Evolutionary conservation across 2,888 invertebrate genomes (phyloP).

Genomic region (Gastrophysa polygoni): DNA sequence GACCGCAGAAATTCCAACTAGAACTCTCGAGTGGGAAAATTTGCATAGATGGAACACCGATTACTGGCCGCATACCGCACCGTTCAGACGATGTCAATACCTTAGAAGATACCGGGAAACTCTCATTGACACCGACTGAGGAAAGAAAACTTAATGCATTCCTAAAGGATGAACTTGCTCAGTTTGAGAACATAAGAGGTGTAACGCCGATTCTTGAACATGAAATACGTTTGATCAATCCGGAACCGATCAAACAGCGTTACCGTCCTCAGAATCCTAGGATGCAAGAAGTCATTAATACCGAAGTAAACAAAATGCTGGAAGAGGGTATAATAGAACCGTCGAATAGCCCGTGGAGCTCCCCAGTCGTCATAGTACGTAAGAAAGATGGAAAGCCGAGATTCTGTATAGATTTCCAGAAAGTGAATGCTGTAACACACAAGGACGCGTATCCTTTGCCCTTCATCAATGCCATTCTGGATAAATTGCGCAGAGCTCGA

Average conservation of each 20-base stretch:
- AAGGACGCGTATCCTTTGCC: constrained; percentile 42
- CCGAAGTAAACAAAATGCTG: constrained; percentile 26
- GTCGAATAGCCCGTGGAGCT: constrained; percentile 32
- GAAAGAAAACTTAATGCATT: not conserved
- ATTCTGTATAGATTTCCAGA: constrained; percentile 34
- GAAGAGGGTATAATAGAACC: constrained; percentile 24
- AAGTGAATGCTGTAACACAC: constrained; percentile 24
- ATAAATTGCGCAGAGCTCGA: constrained; percentile 36
- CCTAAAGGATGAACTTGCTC: not conserved
- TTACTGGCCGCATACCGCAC: too few species aligned
- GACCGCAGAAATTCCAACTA: not conserved
- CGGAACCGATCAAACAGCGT: constrained; percentile 23
- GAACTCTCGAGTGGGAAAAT: too few species aligned
- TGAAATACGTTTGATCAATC: constrained; percentile 4
- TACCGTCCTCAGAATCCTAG: constrained; percentile 18
- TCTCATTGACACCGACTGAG: not conserved
- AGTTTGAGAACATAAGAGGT: not conserved
- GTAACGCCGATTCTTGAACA: constrained; percentile 17
- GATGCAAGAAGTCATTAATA: constrained; percentile 22
- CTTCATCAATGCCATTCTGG: constrained; percentile 38
- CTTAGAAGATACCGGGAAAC: not conserved
- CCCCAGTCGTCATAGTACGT: constrained; percentile 24
- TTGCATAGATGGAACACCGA: too few species aligned
- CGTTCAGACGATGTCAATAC: not conserved
- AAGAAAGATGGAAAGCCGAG: constrained; percentile 29